Evolutionary conservation across 1,140 invertebrate genomes (phyloP), one percentile per base, ranked within the genome.

Genomic region (Drosophila kanapiae): DNA sequence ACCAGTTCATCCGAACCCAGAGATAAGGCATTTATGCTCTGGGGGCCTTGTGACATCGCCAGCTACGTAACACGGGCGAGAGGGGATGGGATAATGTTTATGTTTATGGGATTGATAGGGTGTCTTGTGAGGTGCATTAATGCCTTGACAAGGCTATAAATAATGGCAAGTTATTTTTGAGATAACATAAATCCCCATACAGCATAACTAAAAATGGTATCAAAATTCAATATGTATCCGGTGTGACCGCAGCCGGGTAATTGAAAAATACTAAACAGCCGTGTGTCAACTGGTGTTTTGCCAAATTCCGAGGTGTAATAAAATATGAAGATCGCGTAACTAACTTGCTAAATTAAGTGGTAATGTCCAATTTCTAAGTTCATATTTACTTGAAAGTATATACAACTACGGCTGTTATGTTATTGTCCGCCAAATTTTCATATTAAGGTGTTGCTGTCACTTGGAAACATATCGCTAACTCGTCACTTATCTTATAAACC

Each of bases 191-290:
- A 80, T 77, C 63, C 48, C 14, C 29, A 47, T 56, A 37, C 53
- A 81, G 75, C 59, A 83, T 80, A 84, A 63, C 83, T 88, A 88
- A 88, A 87, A 88, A 78, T 88, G 84, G 82, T 88, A 83, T 67
- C 61, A 87, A 88, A 88, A 88, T 84, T 86, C 84, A 79, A 87
- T 88, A 80, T 53, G 18, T 27, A 61, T 33, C 47, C 47, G 48
- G 75, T 77, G 75, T 78, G 75, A 53, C 75, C 75, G 75, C 42
- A 43, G 6, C 14, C 7, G 14, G 31, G 4, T n/a, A 48, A 16
- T 11, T 4, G 18, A 9, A 43, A 56, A 40, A 54, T 23, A 23
- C 13, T 16, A 1, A 33, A 48, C 9, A 23, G 31, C 29, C 29
- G 45, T 29, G 45, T 33, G 5, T 23, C 18, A 68, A 57, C 35